Evolutionary conservation across 92 coral and sea anemone genomes (phyloP), one percentile per base, ranked within the genome.

Genomic region (Epizoanthus illoricatus): DNA sequence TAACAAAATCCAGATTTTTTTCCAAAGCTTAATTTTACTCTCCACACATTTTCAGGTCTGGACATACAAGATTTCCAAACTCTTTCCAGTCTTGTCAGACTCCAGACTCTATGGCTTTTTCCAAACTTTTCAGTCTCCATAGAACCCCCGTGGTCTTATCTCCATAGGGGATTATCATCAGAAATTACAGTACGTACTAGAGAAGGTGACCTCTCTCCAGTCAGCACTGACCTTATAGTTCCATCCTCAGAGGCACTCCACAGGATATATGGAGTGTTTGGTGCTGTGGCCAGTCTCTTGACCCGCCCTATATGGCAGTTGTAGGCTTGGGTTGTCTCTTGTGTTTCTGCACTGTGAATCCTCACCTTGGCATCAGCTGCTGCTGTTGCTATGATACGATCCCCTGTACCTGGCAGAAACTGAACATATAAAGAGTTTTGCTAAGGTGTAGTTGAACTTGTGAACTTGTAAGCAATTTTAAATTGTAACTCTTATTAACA

Each of bases 211-310:
- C 70, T 65, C 40, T 3, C 5, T 65, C 3, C 5, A 4, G 33
- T 65, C 15, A 4, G 39, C 39, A 60, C 81, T 59, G 12, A 93
- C 99, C 99, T 91, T 78, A 93, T 88, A 7, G 98, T 96, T 7
- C 99, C 99, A 93, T 96, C 99, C 73, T 96, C 99, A 0, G 99
- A 94, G 10, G 99, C 98, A 93, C 99, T 96, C 92, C 95, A 96
- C 71, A 96, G 72, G 36, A 96, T 62, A 78, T 91, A 86, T 0
- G 99, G 98, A 7, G 90, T 73, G 59, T 93, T 90, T 0, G 95
- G 99, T 65, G 92, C 94, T n/a, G 97, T 89, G 33, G 99, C 98
- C 43, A 96, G 99, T 80, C 99, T 90, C 84, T 96, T 96, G 52
- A 96, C 99, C 17, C 99, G 92, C 23, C 94, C 94, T 69, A 89